Base-by-base conservation (phyloP, 2,797 vertebrate genomes). In the Sciurus vulgaris region DNA sequence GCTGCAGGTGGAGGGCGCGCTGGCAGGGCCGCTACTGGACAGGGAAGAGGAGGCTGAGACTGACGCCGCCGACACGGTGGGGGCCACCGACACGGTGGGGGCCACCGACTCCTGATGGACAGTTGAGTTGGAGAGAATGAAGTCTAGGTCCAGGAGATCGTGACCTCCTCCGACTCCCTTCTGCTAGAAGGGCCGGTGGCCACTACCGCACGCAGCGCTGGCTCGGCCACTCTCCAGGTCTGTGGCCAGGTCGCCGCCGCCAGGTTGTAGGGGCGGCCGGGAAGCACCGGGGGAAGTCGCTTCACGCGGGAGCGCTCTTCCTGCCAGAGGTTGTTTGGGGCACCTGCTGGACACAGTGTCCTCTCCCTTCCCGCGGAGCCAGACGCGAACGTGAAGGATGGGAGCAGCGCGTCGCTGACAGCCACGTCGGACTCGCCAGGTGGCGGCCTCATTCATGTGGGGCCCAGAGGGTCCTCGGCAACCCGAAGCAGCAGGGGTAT, bases 71-170 rank as follows among this genome's bases (percentile, higher is more conserved):
- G 98, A 98, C 82, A 98, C 99, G 15, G 99, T 97, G 65, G 98
- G 95, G 96, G 99, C 97, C 96, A 97, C 98, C 0, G 98, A 98
- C 82, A 98, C 99, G 15, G 99, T 97, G 65, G 98, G 95, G 96
- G 99, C 97, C 96, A 97, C 98, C 0, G 98, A 98, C 74, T 99
- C 99, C 78, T 99, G 99, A 81, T 99, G 99, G 85, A 98, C 83
- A 99, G 98, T 38, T 38, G 99, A 99, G 97, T 99, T 99, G 33
- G 99, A 99, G 33, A 99, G 98, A 47, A 99, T 99, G 97, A 99
- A 99, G 98, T 99, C 99, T 97, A 99, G 99, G 98, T 99, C 99
- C 97, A 99, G 98, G 84, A 99, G 98, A 97, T 99, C 99, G 86
- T 98, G 98, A 96, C 99, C 96, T 99, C 99, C 97, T 99, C 99